phyloP scores from a whole-genome alignment of 30 jellyfish, hydroid and myxozoan species.

The Cassiopea andromeda region DNA sequence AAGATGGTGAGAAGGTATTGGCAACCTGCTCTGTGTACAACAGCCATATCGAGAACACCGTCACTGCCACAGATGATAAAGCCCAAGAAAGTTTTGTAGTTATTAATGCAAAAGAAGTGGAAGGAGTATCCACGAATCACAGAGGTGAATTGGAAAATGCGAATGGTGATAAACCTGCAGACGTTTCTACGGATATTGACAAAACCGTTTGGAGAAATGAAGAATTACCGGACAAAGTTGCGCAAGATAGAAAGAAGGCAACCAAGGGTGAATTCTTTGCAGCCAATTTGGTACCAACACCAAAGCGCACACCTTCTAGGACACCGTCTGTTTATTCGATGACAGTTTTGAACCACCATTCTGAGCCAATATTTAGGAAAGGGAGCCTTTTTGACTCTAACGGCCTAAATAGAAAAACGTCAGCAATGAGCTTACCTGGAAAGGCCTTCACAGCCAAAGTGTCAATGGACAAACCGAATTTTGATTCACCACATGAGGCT shows the following conservation, averaged over 20 bases:
- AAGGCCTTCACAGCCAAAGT: neutral
- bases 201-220: neutral
- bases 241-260: neutral
- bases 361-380: neutral
- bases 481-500: constrained; percentile 30
- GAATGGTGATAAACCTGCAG: too few species aligned
- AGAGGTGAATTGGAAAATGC: too few species aligned
- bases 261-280: neutral
- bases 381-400: neutral
- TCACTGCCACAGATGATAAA: neutral
- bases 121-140: neutral
- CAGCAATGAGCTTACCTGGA: constrained; percentile 9
- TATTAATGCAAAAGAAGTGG: neutral
- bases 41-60: neutral
- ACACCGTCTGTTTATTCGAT: neutral
- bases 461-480: constrained; percentile 20
- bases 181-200: neutral
- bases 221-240: neutral
- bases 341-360: neutral
- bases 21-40: neutral
- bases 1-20: neutral
- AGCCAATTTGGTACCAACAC: neutral
- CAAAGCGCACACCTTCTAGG: neutral
- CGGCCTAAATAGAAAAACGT: neutral
- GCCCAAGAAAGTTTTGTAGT: constrained; percentile 15